Base-by-base conservation (phyloP, 2,888 invertebrate genomes). In the Hymenopus coronatus region DNA sequence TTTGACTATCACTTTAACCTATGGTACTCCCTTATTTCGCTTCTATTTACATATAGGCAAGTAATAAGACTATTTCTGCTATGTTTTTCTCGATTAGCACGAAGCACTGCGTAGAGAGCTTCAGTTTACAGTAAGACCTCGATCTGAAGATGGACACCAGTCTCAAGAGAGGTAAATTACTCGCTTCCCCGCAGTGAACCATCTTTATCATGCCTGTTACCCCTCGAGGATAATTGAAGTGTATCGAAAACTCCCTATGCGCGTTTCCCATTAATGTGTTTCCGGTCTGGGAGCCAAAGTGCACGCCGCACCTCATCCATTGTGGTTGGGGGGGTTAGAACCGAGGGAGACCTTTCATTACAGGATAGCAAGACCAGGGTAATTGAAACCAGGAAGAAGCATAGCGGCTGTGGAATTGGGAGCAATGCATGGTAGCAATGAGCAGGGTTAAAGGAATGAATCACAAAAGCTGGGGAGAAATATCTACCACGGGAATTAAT, bases 161-260 rank as follows among this genome's bases (percentile, higher is more conserved):
- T 0, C 54, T 70, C 54, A 20, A 70, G 54, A 70, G 54, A 25
- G 4, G 20, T 4, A 20, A 70, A 70, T 70, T 70, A 70, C 20
- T 20, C 6, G 54, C 54, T 54, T 20, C 54, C 54, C 3, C 1
- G 54, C 15, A 54, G 15, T 70, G 54, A 20, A 70, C 54, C 54
- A 20, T 70, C 54, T 70, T 70, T 70, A 70, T 20, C 54, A 20
- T 70, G 4, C 30, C 20, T 27, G 28, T 9, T 28, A 15, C 4
- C 85, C 86, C 86, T 81, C 82, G 89, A 88, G 84, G 89, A 86
- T 89, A 89, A 89, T 89, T 89, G 88, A 89, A 89, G 89, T 89
- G 89, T 89, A 89, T 89, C 89, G 89, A 89, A 87, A 89, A 89
- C 88, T 83, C 89, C 83, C 70, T 70, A 20, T 25, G 54, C 54